Evolutionary conservation across 2,113 vertebrate species (phyloP).

Genomic region (Ictalurus furcatus): DNA sequence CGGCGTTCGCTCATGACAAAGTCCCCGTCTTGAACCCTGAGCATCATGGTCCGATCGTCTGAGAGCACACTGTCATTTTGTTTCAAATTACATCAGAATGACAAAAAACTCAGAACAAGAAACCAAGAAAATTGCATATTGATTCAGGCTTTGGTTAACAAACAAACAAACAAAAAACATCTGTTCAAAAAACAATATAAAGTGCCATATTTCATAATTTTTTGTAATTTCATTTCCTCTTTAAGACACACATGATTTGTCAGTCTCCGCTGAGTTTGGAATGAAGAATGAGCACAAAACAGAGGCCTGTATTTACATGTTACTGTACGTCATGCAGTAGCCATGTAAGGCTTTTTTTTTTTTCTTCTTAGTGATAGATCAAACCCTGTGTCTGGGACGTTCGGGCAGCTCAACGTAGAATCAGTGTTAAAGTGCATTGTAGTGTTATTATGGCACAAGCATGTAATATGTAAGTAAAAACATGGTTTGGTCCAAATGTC

Average conservation of each 20-base stretch:
- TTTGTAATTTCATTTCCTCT: background rate
- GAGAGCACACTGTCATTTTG: slow-evolving; percentile 33
- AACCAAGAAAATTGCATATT: slow-evolving; percentile 50
- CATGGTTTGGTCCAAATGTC: slow-evolving; percentile 54
- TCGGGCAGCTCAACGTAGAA: background rate
- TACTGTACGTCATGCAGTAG: slow-evolving; percentile 24
- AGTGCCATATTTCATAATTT: slow-evolving; percentile 55
- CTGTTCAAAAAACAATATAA: slow-evolving; percentile 49
- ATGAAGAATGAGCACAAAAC: slow-evolving; percentile 45
- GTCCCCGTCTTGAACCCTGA: slow-evolving; percentile 19
- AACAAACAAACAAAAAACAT: slow-evolving; percentile 11
- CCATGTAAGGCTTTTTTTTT: slow-evolving; percentile 17
- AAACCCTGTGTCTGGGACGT: slow-evolving; percentile 29
- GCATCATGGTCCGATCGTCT: slow-evolving; percentile 23
- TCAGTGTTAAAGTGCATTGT: slow-evolving; percentile 59
- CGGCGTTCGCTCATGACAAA: slow-evolving; percentile 2
- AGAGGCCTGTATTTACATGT: slow-evolving; percentile 30
- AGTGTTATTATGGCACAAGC: slow-evolving; percentile 58
- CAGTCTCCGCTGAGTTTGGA: slow-evolving; percentile 25
- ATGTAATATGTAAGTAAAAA: slow-evolving; percentile 43
- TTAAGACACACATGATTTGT: slow-evolving; percentile 29
- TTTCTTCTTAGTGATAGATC: background rate
- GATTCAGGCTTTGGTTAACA: slow-evolving; percentile 49
- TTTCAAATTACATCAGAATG: slow-evolving; percentile 33
- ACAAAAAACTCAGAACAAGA: slow-evolving; percentile 45